Evolutionary conservation across 92 coral and sea anemone genomes (phyloP).

Genomic region (Ricordea florida): DNA sequence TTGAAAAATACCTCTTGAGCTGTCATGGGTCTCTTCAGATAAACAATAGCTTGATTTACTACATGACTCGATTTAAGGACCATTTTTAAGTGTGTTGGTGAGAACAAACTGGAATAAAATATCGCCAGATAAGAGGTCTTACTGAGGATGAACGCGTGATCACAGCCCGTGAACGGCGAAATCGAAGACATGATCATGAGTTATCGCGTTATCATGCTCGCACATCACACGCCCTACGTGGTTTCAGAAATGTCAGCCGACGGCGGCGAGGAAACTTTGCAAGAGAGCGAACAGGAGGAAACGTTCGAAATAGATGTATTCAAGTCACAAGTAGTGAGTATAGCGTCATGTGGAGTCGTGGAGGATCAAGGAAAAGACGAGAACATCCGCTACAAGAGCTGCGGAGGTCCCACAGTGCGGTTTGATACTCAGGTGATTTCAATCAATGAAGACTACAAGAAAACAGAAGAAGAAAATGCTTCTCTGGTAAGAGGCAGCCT

Average conservation of each 20-base stretch:
- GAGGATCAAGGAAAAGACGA: slow-evolving; percentile 1
- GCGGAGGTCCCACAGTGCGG: not conserved
- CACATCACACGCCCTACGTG: slow-evolving; percentile 13
- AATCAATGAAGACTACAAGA: not conserved
- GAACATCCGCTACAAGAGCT: slow-evolving; percentile 41
- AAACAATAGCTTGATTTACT: not conserved
- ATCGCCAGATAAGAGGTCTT: slow-evolving; percentile 23
- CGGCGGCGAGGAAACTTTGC: not conserved
- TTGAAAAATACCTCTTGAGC: not conserved
- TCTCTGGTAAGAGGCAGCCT: not conserved
- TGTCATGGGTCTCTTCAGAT: slow-evolving; percentile 9
- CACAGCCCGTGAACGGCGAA: slow-evolving; percentile 23
- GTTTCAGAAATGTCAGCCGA: slow-evolving; percentile 35
- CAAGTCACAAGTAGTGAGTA: slow-evolving; percentile 52
- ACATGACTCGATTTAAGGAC: not conserved
- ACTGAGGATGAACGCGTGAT: slow-evolving; percentile 16
- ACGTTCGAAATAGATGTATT: slow-evolving; percentile 48
- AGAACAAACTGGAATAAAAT: not conserved
- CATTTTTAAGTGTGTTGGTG: not conserved
- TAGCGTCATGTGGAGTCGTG: slow-evolving; percentile 51
- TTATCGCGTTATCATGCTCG: slow-evolving; percentile 2
- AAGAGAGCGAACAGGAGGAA: not conserved
- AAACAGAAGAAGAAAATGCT: not conserved
- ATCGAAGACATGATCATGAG: slow-evolving; percentile 27
- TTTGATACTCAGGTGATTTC: not conserved